Base-by-base conservation (phyloP, 2,888 invertebrate genomes). In the Epirrhoe tristata region DNA sequence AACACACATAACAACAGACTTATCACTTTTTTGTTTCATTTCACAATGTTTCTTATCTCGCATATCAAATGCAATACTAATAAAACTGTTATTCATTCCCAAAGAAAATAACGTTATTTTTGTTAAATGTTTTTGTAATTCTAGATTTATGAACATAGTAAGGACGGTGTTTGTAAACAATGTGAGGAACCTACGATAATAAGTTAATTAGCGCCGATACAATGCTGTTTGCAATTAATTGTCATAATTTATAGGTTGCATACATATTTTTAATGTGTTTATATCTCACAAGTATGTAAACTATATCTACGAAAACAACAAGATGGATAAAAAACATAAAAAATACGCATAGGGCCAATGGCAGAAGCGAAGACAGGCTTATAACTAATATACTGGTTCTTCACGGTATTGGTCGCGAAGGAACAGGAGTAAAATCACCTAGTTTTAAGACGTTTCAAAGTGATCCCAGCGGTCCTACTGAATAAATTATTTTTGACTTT, bases 81-180 rank as follows among this genome's bases (percentile, higher is more conserved):
- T 43, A 12, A 43, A 43, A 12, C 39, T 43, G 10, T 39, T 39
- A 43, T 43, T 43, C 12, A 12, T 3, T 17, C 2, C 16, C n/a
- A 43, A 56, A 43, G 24, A 43, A 56, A 6, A 43, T 14, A 6
- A n/a, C 8, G 36, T 51, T 34, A n/a, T 51, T 34, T 24, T 34
- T 31, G 43, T 52, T 39, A 43, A 63, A 52, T 57, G 51, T 46
- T 48, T 14, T 16, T 14, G 14, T 12, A 31, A 36, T 0, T 36
- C 24, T 43, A 48, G 34, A 58, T 58, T 34, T 34, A 59, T 39
- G 43, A 51, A 16, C 14, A 10, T 17, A n/a, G 39, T 31, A 14
- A 51, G 17, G 10, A 17, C 51, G 12, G 14, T 60, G 56, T 57
- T 60, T 48, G 58, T 62, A 61, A 54, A 59, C 51, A 63, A 60